Evolutionary conservation across 2,113 vertebrate genomes (phyloP).

Genomic region (Thamnaconus septentrionalis): DNA sequence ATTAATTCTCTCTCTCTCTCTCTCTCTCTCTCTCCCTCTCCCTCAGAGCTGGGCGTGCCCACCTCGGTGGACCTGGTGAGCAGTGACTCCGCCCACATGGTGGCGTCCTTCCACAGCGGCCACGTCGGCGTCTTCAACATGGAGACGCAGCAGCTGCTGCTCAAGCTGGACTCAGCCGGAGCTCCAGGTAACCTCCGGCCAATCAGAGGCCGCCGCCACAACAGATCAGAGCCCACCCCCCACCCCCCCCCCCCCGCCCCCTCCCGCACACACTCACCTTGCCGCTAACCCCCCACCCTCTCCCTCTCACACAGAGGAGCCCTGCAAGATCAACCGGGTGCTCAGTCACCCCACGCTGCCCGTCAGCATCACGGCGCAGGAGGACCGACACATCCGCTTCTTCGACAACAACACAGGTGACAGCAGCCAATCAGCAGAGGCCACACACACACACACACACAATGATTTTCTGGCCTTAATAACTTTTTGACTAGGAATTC

Average conservation of each 20-base stretch:
- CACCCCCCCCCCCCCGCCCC: too few species aligned
- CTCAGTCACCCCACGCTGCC: constrained; percentile 96
- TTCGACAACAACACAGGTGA: constrained; percentile 95
- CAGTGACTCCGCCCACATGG: constrained; percentile 92
- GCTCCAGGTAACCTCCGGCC: constrained; percentile 75
- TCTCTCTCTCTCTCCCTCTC: neutral
- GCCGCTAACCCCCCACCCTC: too few species aligned
- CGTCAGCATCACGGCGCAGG: constrained; percentile 93
- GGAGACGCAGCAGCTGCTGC: constrained; percentile 91
- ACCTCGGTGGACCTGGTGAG: constrained; percentile 92
- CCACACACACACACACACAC: too few species aligned
- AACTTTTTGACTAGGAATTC: too few species aligned
- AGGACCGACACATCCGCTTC: constrained; percentile 95
- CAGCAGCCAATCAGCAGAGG: neutral
- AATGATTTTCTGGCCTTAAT: too few species aligned
- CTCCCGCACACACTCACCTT: neutral
- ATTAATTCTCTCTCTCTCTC: neutral
- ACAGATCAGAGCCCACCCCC: too few species aligned
- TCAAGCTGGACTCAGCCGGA: constrained; percentile 83
- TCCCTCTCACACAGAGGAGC: constrained; percentile 60
- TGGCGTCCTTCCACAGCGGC: constrained; percentile 89
- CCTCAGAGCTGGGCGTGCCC: constrained; percentile 87
- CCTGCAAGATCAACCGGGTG: constrained; percentile 92
- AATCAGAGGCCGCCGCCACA: neutral
- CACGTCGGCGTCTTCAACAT: constrained; percentile 91